A percentile compares a stretch with the other conserved stretches of the same genome.
These are phyloP conservation scores for Micronycteris hirsuta DNA, from an alignment of 2,113 vertebrate species.

Conservation along the genomic window DNA sequence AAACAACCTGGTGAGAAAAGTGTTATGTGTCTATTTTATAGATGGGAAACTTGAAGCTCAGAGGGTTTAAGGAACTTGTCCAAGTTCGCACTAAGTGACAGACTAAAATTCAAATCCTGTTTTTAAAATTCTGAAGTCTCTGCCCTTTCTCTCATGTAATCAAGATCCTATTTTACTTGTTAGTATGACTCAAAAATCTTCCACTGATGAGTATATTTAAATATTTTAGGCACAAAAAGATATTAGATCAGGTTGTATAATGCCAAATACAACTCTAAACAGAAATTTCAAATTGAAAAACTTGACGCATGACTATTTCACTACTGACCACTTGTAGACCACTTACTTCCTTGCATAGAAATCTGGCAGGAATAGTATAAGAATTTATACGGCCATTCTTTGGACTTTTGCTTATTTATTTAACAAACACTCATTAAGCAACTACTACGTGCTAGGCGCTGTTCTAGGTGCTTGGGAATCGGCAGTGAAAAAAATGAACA, in stretches of 20 bases:
- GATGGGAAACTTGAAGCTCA: neutral
- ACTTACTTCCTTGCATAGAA: neutral
- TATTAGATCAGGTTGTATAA: neutral
- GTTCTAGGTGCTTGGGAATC: neutral
- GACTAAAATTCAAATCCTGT: neutral
- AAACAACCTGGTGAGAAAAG: neutral
- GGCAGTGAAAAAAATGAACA: neutral
- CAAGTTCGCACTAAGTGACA: neutral
- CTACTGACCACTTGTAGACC: neutral
- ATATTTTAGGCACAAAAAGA: neutral
- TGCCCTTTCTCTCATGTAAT: neutral
- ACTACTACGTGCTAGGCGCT: neutral
- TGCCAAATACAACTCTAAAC: neutral
- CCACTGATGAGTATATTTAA: neutral
- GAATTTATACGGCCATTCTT: neutral
- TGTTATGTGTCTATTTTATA: neutral
- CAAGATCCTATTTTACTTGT: constrained; percentile 8
- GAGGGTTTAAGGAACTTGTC: neutral
- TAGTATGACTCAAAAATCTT: neutral
- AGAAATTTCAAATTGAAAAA: neutral
- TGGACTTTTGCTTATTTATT: neutral
- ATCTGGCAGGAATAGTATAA: neutral
- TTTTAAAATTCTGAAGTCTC: neutral
- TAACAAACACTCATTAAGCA: neutral
- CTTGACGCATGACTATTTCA: neutral